A percentile compares a stretch with the other conserved stretches of the same genome.
phyloP scores from a whole-genome alignment of 35 echinoderm and acorn worm species.

The Heliocidaris tuberculata region DNA sequence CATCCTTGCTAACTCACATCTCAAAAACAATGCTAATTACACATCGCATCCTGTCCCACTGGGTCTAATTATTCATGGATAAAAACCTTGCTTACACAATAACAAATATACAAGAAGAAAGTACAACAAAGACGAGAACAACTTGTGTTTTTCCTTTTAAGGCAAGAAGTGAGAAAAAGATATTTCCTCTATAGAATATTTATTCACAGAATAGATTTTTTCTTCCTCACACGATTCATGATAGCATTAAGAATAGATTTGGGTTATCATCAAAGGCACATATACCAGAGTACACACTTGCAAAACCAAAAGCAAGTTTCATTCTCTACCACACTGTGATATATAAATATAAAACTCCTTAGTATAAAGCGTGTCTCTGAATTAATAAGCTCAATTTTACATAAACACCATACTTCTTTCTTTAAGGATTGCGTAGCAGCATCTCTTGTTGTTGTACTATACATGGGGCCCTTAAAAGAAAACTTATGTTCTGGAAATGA shows the following conservation, averaged over 20 bases:
- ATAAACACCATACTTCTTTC: not conserved
- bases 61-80: no score
- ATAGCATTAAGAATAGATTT: not conserved
- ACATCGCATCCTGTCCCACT: no score
- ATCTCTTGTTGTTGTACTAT: not conserved
- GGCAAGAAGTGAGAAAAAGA: not conserved
- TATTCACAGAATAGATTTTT: not conserved
- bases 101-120: not conserved
- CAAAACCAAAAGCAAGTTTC: no score
- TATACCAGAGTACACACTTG: not conserved
- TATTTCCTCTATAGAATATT: not conserved
- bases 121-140: not conserved
- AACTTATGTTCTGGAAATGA: not conserved
- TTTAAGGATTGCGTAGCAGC: not conserved
- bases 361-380: not conserved
- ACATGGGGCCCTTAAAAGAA: not conserved
- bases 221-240: not conserved
- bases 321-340: not conserved
- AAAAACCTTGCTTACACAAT: not conserved
- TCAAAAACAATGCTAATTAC: no score
- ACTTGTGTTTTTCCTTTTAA: not conserved
- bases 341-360: not conserved
- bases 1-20: no score
- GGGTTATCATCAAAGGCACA: constrained; percentile 9
- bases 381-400: not conserved